A percentile compares a stretch with the other conserved stretches of the same genome.
These are phyloP conservation scores for Schizaphis graminum DNA, from an alignment of 2,888 invertebrate genomes.

Conservation along the genomic window DNA sequence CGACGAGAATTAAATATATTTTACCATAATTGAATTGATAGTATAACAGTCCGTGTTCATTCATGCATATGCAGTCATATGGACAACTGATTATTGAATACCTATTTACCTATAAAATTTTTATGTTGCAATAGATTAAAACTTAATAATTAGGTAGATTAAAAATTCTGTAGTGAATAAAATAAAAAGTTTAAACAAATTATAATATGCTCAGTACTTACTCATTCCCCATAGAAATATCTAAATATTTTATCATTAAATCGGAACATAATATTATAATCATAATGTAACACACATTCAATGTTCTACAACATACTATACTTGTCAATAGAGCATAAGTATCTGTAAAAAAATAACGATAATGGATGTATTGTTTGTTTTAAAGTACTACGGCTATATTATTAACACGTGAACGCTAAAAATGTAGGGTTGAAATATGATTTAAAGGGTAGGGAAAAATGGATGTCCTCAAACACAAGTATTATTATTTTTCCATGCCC, in stretches of 20 bases:
- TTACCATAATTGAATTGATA: neutral
- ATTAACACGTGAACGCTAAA: constrained; percentile 19
- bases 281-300: neutral
- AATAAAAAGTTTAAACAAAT: neutral
- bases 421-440: constrained; percentile 11
- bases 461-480: constrained; percentile 10
- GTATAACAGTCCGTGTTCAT: too few relatives aligned
- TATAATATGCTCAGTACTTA: neutral
- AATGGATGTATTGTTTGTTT: neutral
- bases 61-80: neutral
- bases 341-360: constrained; percentile 14
- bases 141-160: neutral
- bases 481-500: constrained; percentile 26
- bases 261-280: neutral
- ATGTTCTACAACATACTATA: neutral
- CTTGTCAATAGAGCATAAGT: neutral
- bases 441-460: constrained; percentile 30
- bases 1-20: neutral
- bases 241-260: neutral
- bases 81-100: neutral
- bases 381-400: neutral
- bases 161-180: neutral
- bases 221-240: neutral
- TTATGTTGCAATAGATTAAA: neutral
- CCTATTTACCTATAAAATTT: neutral